phyloP scores from a whole-genome alignment of 2,888 invertebrate species.

The Argyresthia albistria region DNA sequence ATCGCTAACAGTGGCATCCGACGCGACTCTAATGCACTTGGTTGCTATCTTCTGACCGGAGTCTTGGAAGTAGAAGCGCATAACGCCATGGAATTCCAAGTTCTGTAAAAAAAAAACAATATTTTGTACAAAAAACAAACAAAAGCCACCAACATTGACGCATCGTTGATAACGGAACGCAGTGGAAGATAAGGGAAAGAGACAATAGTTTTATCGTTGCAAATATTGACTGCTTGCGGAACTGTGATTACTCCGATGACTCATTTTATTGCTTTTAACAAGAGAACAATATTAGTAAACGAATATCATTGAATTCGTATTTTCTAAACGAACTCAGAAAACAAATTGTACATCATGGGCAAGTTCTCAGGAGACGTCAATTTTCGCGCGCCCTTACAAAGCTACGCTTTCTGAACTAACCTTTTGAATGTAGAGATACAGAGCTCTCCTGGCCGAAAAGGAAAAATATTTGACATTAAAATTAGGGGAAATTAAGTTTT shows the following conservation, averaged over 20 bases:
- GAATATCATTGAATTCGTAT: no score
- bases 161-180: neutral
- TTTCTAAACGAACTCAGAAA: no score
- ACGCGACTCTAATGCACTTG: conserved; percentile 98
- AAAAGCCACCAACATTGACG: neutral
- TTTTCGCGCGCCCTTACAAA: no score
- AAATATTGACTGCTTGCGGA: neutral
- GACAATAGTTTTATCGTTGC: conserved; percentile 1
- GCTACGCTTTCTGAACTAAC: no score
- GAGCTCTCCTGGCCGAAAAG: no score
- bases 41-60: conserved; percentile 98
- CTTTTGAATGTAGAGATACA: no score
- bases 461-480: no score
- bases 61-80: conserved; percentile 99
- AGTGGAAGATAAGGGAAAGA: neutral
- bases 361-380: no score
- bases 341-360: no score
- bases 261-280: neutral
- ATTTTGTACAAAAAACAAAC: neutral
- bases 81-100: conserved; percentile 98
- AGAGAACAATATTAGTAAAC: no score
- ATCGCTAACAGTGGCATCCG: conserved; percentile 95
- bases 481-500: no score
- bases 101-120: conserved; percentile 72
- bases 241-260: neutral